Conservation (phyloP, 2,113 vertebrate genomes). For the Takifugu flavidus region DNA sequence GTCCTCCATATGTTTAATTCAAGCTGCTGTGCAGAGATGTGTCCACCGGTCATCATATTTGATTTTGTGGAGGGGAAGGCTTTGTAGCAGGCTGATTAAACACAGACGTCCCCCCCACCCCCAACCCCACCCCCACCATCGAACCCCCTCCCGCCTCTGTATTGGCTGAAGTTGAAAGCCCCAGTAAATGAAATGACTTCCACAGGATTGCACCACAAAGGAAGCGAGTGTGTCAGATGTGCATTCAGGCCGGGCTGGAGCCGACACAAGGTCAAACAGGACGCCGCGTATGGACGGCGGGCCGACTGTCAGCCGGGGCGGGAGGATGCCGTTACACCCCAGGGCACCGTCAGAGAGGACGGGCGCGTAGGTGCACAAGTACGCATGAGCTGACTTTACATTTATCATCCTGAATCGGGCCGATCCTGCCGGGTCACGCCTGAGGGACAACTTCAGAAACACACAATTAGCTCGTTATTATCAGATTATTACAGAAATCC, state of each 20-base stretch:
- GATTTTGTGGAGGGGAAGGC: constrained; percentile 61
- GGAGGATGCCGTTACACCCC: constrained; percentile 63
- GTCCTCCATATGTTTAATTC: constrained; percentile 60
- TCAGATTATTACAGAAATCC: neutral
- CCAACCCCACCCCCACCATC: neutral
- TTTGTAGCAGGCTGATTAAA: constrained; percentile 67
- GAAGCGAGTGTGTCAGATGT: constrained; percentile 70
- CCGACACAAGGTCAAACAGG: constrained; percentile 67
- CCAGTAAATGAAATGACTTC: constrained; percentile 75
- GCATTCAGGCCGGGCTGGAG: constrained; percentile 65
- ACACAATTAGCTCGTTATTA: too few species aligned
- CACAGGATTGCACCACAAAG: constrained; percentile 74
- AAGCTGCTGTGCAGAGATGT: constrained; percentile 55
- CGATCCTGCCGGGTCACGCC: too few species aligned
- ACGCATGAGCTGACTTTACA: neutral
- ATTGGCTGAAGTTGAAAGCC: constrained; percentile 68
- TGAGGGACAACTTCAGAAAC: too few species aligned
- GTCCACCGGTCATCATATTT: constrained; percentile 50
- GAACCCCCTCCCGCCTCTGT: constrained; percentile 12
- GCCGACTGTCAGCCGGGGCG: constrained; percentile 57
- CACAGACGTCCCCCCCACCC: constrained; percentile 27
- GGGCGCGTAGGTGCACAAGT: neutral
- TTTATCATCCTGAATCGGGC: neutral
- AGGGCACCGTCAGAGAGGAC: constrained; percentile 39
- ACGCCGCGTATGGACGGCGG: constrained; percentile 59